These are phyloP conservation scores for Poeciliopsis infans DNA, from an alignment of 2,797 vertebrate species.

Conservation along the genomic window DNA sequence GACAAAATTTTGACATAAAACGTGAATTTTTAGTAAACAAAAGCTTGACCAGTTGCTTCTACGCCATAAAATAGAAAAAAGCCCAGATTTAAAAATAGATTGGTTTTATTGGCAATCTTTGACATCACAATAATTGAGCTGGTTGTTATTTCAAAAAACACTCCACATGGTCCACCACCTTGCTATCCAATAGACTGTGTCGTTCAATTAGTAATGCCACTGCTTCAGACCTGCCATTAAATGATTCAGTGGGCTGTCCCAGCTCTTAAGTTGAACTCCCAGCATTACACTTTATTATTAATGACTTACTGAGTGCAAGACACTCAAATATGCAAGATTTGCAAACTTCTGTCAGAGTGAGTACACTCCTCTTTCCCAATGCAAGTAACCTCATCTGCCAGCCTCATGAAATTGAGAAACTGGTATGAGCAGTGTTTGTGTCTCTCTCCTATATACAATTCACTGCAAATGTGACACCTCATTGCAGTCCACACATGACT, in stretches of 20 bases:
- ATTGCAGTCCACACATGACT: slow-evolving; percentile 48
- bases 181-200: slow-evolving; percentile 30
- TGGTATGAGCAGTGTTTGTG: slow-evolving; percentile 1
- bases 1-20: slow-evolving; percentile 25
- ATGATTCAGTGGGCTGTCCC: slow-evolving; percentile 68
- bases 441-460: not conserved
- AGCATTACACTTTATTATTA: slow-evolving; percentile 64
- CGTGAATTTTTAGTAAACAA: not conserved
- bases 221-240: slow-evolving; percentile 49
- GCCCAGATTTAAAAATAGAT: not conserved
- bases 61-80: not conserved
- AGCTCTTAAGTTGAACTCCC: slow-evolving; percentile 59
- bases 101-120: not conserved
- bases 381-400: slow-evolving; percentile 21
- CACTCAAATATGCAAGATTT: slow-evolving; percentile 64
- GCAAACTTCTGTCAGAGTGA: slow-evolving; percentile 68
- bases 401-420: slow-evolving; percentile 42
- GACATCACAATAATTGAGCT: slow-evolving; percentile 9
- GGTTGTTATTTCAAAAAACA: slow-evolving; percentile 22
- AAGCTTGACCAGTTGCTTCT: not conserved
- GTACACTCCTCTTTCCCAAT: slow-evolving; percentile 19
- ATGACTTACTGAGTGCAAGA: slow-evolving; percentile 63
- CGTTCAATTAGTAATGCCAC: slow-evolving; percentile 50
- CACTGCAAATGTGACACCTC: slow-evolving; percentile 46
- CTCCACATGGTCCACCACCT: slow-evolving; percentile 20